A percentile compares a stretch with the other conserved stretches of the same genome.
Conservation (phyloP, 2,113 vertebrate genomes). For the Aplodontia rufa region DNA sequence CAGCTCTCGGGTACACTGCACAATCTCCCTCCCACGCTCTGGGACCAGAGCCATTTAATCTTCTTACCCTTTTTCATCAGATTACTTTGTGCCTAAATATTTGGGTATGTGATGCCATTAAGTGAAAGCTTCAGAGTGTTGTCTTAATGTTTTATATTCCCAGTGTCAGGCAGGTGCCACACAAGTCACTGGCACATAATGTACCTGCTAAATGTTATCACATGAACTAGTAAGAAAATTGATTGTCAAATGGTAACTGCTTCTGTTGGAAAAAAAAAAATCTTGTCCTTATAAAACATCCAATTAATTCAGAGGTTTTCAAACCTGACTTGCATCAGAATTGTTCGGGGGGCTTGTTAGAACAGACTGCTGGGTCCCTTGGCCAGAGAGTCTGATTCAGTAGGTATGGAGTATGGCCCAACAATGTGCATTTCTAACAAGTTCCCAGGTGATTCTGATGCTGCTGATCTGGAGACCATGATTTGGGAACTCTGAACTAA, state of each 20-base stretch:
- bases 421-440: neutral
- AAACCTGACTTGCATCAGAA: neutral
- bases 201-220: neutral
- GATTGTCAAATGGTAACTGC: neutral
- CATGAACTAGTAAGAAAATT: neutral
- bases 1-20: neutral
- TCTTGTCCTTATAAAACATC: neutral
- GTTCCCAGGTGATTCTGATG: neutral
- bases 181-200: neutral
- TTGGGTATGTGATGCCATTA: neutral
- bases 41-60: neutral
- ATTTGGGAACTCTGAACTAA: neutral
- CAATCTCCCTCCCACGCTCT: neutral
- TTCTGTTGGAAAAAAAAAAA: neutral
- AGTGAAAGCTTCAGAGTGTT: neutral
- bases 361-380: neutral
- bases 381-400: neutral
- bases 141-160: neutral
- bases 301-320: neutral
- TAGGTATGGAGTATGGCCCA: neutral
- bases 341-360: neutral
- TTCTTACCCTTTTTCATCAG: neutral
- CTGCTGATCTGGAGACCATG: neutral
- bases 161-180: neutral
- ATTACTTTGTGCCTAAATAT: neutral